A percentile compares a stretch with the other conserved stretches of the same genome.
phyloP scores from a whole-genome alignment of 2,113 vertebrate genomes.

The Phrynosoma platyrhinos region DNA sequence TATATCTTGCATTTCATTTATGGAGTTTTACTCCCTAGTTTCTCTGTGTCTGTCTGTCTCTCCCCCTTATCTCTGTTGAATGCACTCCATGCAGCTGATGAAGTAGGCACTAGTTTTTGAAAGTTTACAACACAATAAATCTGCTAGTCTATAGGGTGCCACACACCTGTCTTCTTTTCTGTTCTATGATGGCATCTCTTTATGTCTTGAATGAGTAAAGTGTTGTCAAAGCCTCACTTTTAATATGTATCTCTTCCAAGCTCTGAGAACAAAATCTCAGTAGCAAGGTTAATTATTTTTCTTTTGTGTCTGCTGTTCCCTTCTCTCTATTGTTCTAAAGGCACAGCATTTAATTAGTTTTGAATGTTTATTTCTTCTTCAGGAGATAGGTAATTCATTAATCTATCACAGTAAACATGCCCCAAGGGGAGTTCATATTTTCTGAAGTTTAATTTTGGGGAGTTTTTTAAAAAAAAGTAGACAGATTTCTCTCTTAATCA shows the following conservation, averaged over 20 bases:
- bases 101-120: not conserved
- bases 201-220: constrained; percentile 41
- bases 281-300: constrained; percentile 47
- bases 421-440: constrained; percentile 16
- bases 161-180: not conserved
- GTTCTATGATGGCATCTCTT: constrained; percentile 21
- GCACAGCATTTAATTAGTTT: constrained; percentile 49
- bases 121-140: not conserved
- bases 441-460: constrained; percentile 32
- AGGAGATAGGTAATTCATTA: constrained; percentile 55
- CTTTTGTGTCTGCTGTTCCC: constrained; percentile 43
- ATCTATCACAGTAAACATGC: constrained; percentile 47
- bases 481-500: constrained; percentile 48
- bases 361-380: constrained; percentile 60
- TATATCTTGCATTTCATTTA: too few species aligned
- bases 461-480: constrained; percentile 1
- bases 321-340: constrained; percentile 47
- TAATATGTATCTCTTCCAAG: constrained; percentile 35
- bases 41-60: too few species aligned
- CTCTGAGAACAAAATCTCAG: constrained; percentile 13
- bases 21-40: too few species aligned
- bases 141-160: not conserved
- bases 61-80: too few species aligned
- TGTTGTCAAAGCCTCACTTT: constrained; percentile 40
- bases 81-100: too few species aligned